Percentiles rank a stretch among this genome's conserved stretches.
These are phyloP conservation scores for Sarcoramphus papa DNA, from an alignment of 2,797 vertebrate genomes.

Conservation along the genomic window DNA sequence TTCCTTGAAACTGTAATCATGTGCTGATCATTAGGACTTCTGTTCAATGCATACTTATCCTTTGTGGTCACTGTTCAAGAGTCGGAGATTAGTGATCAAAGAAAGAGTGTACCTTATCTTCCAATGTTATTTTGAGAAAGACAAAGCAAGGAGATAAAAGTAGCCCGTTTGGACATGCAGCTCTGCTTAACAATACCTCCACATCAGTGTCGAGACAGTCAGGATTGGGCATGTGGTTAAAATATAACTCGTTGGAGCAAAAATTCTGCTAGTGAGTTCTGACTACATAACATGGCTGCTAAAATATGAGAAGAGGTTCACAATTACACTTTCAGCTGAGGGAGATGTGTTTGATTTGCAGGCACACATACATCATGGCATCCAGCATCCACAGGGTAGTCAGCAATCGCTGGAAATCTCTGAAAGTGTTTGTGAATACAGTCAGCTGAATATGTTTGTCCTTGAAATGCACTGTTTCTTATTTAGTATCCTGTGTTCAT, in stretches of 20 bases:
- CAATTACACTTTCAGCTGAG: not conserved
- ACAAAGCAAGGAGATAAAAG: constrained; percentile 64
- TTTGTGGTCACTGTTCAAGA: constrained; percentile 5
- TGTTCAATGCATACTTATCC: constrained; percentile 18
- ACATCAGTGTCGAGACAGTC: not conserved
- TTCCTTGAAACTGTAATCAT: not conserved
- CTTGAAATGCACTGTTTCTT: constrained; percentile 50
- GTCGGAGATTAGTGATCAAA: constrained; percentile 50
- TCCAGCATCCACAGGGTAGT: not conserved
- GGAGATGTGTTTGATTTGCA: not conserved
- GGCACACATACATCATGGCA: not conserved
- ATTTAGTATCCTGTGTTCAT: constrained; percentile 48
- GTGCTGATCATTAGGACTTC: not conserved
- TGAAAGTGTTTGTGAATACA: not conserved
- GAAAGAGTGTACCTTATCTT: constrained; percentile 45
- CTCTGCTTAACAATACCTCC: constrained; percentile 20
- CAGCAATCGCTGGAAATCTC: not conserved
- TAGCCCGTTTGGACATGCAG: not conserved
- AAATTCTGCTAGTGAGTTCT: not conserved
- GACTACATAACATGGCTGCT: not conserved
- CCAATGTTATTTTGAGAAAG: constrained; percentile 50
- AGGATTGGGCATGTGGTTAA: constrained; percentile 24
- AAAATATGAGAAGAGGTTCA: not conserved
- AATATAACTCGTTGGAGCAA: not conserved
- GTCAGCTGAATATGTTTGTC: constrained; percentile 43